These are phyloP conservation scores for Antheraea yamamai DNA, from an alignment of 2,888 invertebrate genomes.

Conservation along the genomic window DNA sequence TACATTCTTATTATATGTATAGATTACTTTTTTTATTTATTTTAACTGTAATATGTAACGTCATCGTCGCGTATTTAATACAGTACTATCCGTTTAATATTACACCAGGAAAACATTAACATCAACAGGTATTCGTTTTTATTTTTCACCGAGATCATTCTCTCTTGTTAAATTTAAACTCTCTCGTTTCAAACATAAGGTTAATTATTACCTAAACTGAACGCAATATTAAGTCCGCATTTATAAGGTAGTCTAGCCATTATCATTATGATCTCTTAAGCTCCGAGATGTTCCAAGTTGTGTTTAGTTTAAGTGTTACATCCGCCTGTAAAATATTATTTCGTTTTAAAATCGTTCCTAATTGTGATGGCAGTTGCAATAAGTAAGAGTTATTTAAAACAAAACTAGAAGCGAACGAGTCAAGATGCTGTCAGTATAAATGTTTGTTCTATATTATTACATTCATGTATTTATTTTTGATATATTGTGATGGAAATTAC, in stretches of 20 bases:
- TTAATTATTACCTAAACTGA: not conserved
- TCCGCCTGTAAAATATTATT: constrained; percentile 34
- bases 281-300: constrained; percentile 24
- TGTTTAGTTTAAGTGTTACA: constrained; percentile 30
- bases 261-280: constrained; percentile 24
- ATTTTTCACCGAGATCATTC: not conserved
- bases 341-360: constrained; percentile 16
- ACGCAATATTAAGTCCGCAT: constrained; percentile 4
- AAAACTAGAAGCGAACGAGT: constrained; percentile 4
- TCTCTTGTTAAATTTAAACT: not conserved
- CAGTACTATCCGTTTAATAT: not conserved
- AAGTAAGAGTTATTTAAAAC: constrained; percentile 18
- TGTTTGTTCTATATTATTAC: constrained; percentile 6
- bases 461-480: not conserved
- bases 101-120: constrained; percentile 1
- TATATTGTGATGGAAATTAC: too few species aligned
- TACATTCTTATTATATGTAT: too few species aligned
- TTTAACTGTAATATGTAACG: constrained; percentile 3
- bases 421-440: not conserved
- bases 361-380: constrained; percentile 19
- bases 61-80: not conserved
- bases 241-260: constrained; percentile 21
- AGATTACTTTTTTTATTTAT: not conserved
- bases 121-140: not conserved
- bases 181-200: not conserved